phyloP scores from a whole-genome alignment of 1,140 invertebrate species.

The Pachypeltis micranthus region DNA sequence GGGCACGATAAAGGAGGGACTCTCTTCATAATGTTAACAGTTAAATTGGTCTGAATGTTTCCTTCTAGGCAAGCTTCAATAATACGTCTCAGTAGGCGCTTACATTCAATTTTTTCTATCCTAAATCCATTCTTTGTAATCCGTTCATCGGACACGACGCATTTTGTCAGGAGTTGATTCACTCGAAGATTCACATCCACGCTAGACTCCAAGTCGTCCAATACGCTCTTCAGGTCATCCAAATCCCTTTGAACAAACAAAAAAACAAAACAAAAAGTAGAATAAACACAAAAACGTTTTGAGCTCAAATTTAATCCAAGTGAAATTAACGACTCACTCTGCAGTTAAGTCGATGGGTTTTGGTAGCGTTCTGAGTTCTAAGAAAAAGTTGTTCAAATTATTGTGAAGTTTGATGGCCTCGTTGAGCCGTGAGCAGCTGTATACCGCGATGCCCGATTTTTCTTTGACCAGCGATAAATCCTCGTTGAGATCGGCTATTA shows the following conservation, averaged over 20 bases:
- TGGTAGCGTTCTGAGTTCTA: constrained; percentile 24
- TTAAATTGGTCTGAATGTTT: no score
- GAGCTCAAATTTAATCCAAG: neutral
- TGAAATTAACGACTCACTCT: constrained; percentile 15
- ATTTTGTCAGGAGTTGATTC: neutral
- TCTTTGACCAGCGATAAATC: constrained; percentile 11
- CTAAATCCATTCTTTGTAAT: constrained; percentile 28
- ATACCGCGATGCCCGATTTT: constrained; percentile 6
- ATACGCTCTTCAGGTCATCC: constrained; percentile 21
- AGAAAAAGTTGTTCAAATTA: constrained; percentile 16
- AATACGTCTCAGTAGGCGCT: no score
- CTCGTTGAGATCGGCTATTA: constrained; percentile 17
- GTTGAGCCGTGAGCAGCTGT: constrained; percentile 21
- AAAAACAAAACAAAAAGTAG: neutral
- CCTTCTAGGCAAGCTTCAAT: no score
- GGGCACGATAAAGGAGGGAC: no score
- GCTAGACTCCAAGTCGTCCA: constrained; percentile 18
- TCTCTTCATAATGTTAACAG: no score
- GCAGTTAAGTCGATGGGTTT: constrained; percentile 14
- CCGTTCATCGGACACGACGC: constrained; percentile 23
- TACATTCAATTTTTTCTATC: constrained; percentile 24
- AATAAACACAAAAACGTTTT: neutral
- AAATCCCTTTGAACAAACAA: constrained; percentile 18
- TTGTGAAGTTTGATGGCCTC: constrained; percentile 24
- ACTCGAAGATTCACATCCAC: constrained; percentile 16